Conservation (phyloP, 2,113 vertebrate species). For the Saccopteryx leptura region DNA sequence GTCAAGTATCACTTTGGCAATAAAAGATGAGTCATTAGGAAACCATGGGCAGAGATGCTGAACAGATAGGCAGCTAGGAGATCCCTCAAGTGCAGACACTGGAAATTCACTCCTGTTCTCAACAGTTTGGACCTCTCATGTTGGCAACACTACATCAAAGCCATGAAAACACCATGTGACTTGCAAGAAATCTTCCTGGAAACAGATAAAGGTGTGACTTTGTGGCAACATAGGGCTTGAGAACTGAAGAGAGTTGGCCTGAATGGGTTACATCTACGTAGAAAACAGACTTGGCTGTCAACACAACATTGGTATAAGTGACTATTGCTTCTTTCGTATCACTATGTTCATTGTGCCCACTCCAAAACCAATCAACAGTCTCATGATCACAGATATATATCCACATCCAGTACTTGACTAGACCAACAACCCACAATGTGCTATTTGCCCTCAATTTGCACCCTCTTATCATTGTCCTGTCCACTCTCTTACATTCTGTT, state of each 20-base stretch:
- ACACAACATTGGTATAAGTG: not conserved
- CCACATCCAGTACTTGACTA: not conserved
- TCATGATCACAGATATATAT: not conserved
- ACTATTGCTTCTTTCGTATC: not conserved
- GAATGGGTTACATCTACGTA: not conserved
- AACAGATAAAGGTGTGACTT: not conserved
- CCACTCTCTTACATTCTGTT: not conserved
- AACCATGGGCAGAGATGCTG: not conserved
- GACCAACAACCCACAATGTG: not conserved
- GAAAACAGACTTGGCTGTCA: not conserved
- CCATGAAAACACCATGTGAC: not conserved
- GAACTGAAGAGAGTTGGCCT: not conserved
- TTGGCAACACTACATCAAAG: not conserved
- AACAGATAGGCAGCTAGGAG: not conserved
- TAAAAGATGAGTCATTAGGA: slow-evolving; percentile 69
- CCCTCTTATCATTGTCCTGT: not conserved
- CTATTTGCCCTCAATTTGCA: not conserved
- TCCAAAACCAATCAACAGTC: not conserved
- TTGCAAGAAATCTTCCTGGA: not conserved
- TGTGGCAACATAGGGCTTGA: not conserved
- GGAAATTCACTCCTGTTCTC: not conserved
- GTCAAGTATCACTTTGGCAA: slow-evolving; percentile 55
- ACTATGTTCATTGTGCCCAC: not conserved
- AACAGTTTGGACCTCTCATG: not conserved
- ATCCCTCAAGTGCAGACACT: not conserved